A percentile compares a stretch with the other conserved stretches of the same genome.
These are phyloP conservation scores for Tubulanus polymorphus DNA, from an alignment of 2,888 invertebrate genomes.

Conservation along the genomic window DNA sequence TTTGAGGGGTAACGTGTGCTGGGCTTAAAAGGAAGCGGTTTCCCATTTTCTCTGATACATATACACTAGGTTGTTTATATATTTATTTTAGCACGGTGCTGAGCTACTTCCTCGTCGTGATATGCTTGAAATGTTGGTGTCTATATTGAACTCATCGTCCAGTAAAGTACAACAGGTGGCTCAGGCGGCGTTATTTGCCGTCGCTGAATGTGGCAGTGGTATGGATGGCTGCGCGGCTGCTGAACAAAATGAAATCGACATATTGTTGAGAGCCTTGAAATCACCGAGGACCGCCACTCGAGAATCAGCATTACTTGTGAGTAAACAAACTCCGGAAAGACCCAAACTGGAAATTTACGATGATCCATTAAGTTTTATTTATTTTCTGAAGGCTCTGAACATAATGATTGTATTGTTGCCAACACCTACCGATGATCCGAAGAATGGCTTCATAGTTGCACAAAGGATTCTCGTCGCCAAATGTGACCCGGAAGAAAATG, in stretches of 20 bases:
- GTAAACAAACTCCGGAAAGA: too few species aligned
- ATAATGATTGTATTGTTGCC: constrained; percentile 65
- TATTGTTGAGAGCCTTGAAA: constrained; percentile 74
- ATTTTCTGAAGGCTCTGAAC: constrained; percentile 59
- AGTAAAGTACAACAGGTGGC: constrained; percentile 66
- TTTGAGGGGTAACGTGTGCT: too few species aligned
- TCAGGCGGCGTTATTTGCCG: constrained; percentile 73
- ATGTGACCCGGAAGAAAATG: constrained; percentile 74
- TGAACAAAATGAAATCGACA: constrained; percentile 68
- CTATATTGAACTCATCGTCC: constrained; percentile 32
- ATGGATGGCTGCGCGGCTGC: constrained; percentile 63
- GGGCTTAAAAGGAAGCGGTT: too few species aligned
- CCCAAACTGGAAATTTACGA: too few species aligned
- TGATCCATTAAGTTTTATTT: too few species aligned
- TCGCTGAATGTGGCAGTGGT: constrained; percentile 72
- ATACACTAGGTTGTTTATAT: too few species aligned
- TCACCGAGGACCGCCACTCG: constrained; percentile 68
- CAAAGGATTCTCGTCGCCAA: constrained; percentile 79
- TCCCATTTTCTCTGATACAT: too few species aligned
- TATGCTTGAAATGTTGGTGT: constrained; percentile 73
- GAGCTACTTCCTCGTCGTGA: constrained; percentile 74
- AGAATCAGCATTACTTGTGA: constrained; percentile 67
- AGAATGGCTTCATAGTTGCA: constrained; percentile 59
- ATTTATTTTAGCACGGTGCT: constrained; percentile 64
- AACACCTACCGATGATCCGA: constrained; percentile 40